A percentile compares a stretch with the other conserved stretches of the same genome.
Evolutionary conservation across 1,140 invertebrate genomes (phyloP).

Genomic region (Heliothis virescens): DNA sequence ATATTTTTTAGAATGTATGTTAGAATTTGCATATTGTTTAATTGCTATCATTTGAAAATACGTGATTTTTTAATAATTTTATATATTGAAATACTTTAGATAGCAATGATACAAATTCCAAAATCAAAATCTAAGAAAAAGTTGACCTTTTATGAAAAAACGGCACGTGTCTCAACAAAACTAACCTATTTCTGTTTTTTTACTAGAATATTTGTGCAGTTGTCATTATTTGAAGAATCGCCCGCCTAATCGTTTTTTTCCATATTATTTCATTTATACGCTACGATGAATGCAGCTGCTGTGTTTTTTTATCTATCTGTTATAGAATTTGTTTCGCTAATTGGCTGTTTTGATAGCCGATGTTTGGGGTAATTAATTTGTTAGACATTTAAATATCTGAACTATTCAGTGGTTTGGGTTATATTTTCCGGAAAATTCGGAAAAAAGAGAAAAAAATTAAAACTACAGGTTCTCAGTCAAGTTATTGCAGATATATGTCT

Average conservation of each 20-base stretch:
- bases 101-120: neutral
- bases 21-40: too few species aligned
- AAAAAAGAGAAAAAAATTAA: too few species aligned
- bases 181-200: conserved; percentile 50
- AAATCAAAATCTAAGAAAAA: neutral
- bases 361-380: conserved; percentile 15
- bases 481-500: too few species aligned
- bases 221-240: conserved; percentile 65
- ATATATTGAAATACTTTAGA: too few species aligned
- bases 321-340: conserved; percentile 60
- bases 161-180: conserved; percentile 50
- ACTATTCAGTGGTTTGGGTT: too few species aligned
- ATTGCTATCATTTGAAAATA: too few species aligned
- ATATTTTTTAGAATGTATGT: too few species aligned
- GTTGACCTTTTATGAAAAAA: conserved; percentile 31
- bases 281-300: conserved; percentile 59
- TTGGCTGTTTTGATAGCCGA: conserved; percentile 53
- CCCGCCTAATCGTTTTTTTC: conserved; percentile 47
- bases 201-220: conserved; percentile 61
- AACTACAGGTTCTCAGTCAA: too few species aligned
- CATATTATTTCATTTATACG: conserved; percentile 53
- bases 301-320: conserved; percentile 50
- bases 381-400: neutral
- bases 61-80: too few species aligned
- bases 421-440: too few species aligned